A percentile compares a stretch with the other conserved stretches of the same genome.
Evolutionary conservation across 2,113 vertebrate species (phyloP).

Genomic region (Lepidothrix coronata): DNA sequence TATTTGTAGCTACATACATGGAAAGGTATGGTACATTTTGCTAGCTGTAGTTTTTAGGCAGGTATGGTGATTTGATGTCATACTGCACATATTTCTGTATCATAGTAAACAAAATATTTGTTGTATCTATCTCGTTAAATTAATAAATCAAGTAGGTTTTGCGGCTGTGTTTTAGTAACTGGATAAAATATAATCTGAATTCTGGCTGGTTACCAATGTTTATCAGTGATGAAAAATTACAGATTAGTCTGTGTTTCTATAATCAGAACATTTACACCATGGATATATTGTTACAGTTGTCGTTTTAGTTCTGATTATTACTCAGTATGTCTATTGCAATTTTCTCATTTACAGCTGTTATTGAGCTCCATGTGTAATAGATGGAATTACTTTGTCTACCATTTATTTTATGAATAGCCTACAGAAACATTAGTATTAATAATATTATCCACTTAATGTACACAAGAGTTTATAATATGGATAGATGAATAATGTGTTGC

Average conservation of each 20-base stretch:
- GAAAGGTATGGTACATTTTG: not conserved
- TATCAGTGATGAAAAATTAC: slow-evolving; percentile 41
- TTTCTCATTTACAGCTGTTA: slow-evolving; percentile 58
- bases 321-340: slow-evolving; percentile 55
- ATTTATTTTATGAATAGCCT: slow-evolving; percentile 62
- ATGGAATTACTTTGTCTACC: slow-evolving; percentile 41
- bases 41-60: slow-evolving; percentile 6
- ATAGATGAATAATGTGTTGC: slow-evolving; percentile 39
- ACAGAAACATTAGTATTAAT: slow-evolving; percentile 55
- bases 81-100: not conserved
- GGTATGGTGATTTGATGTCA: slow-evolving; percentile 13
- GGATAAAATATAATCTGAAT: slow-evolving; percentile 5
- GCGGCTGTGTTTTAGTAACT: not conserved
- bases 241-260: slow-evolving; percentile 28
- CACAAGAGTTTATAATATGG: slow-evolving; percentile 36
- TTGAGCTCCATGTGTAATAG: slow-evolving; percentile 39
- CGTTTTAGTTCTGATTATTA: slow-evolving; percentile 59
- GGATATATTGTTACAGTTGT: slow-evolving; percentile 64
- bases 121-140: not conserved
- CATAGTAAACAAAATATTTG: not conserved
- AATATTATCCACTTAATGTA: slow-evolving; percentile 58
- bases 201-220: not conserved
- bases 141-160: not conserved
- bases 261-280: slow-evolving; percentile 26
- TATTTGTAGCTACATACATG: not conserved